A percentile compares a stretch with the other conserved stretches of the same genome.
Evolutionary conservation across 2,888 invertebrate species (phyloP).

Genomic region (Scelioninae gen. 1): DNA sequence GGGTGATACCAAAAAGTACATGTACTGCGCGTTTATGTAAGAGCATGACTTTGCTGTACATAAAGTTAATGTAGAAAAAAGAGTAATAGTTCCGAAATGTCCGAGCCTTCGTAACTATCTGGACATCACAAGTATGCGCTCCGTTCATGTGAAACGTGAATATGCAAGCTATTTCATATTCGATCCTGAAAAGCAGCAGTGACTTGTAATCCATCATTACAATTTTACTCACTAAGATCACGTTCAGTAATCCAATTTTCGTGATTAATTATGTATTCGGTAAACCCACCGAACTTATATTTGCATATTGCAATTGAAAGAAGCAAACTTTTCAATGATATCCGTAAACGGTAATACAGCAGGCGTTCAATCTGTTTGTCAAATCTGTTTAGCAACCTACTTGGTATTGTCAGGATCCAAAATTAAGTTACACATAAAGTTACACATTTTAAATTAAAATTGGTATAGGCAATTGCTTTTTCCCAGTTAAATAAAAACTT

Average conservation of each 20-base stretch:
- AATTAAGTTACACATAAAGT: too few relatives aligned
- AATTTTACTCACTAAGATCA: constrained; percentile 45
- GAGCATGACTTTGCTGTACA: too few relatives aligned
- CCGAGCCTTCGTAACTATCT: constrained; percentile 65
- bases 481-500: too few relatives aligned
- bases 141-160: constrained; percentile 27
- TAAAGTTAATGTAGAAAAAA: too few relatives aligned
- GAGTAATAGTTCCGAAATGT: constrained; percentile 59
- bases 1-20: too few relatives aligned
- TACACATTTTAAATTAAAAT: too few relatives aligned
- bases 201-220: constrained; percentile 66
- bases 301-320: constrained; percentile 25
- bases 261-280: constrained; percentile 61
- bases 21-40: too few relatives aligned
- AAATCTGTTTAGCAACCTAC: constrained; percentile 2
- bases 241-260: constrained; percentile 52
- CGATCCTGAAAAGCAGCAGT: constrained; percentile 52
- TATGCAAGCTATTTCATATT: constrained; percentile 64
- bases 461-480: too few relatives aligned
- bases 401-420: too few relatives aligned
- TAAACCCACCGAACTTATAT: constrained; percentile 31
- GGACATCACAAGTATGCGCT: constrained; percentile 12
- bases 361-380: constrained; percentile 23
- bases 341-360: constrained; percentile 10
- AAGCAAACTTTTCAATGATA: constrained; percentile 31